Percentiles rank a stretch among this genome's conserved stretches.
These are phyloP conservation scores for Drosophila diplacantha DNA, from an alignment of 2,888 invertebrate species.

Conservation along the genomic window DNA sequence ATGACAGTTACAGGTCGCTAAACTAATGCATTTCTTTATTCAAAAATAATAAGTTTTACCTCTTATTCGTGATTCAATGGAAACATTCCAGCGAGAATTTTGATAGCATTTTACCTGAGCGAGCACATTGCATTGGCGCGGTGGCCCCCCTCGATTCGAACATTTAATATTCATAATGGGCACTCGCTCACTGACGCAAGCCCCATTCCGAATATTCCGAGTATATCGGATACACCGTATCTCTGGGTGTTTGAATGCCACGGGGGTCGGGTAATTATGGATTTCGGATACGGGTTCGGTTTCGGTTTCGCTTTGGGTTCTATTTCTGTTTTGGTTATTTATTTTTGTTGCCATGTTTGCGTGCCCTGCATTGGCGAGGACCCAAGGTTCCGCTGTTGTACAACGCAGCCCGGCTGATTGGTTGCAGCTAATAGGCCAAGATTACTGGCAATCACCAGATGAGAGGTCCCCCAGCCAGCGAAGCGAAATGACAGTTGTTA, in stretches of 20 bases:
- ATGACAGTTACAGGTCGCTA: too few species aligned
- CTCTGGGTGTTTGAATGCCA: conserved; percentile 5
- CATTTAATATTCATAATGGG: conserved; percentile 63
- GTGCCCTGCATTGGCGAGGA: conserved; percentile 24
- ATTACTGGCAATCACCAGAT: conserved; percentile 8
- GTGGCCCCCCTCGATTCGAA: conserved; percentile 22
- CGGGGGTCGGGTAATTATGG: conserved; percentile 10
- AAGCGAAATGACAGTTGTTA: conserved; percentile 11
- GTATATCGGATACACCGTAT: conserved; percentile 1
- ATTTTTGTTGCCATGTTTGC: conserved; percentile 14
- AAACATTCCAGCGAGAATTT: not conserved
- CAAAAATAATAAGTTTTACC: not conserved
- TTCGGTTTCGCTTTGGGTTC: conserved; percentile 3
- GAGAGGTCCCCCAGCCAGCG: not conserved
- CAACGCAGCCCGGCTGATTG: conserved; percentile 7
- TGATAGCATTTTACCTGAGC: conserved; percentile 2
- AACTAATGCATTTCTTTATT: not conserved
- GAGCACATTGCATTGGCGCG: conserved; percentile 20
- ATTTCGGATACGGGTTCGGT: conserved; percentile 4
- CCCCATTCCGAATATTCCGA: conserved; percentile 1
- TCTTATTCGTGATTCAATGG: not conserved
- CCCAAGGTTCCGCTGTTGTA: conserved; percentile 13
- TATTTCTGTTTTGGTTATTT: conserved; percentile 1
- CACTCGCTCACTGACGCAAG: conserved; percentile 34
- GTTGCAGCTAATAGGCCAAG: conserved; percentile 14